Evolutionary conservation across 1,140 invertebrate genomes (phyloP), one percentile per base, ranked within the genome.

Genomic region (Psix sp.): DNA sequence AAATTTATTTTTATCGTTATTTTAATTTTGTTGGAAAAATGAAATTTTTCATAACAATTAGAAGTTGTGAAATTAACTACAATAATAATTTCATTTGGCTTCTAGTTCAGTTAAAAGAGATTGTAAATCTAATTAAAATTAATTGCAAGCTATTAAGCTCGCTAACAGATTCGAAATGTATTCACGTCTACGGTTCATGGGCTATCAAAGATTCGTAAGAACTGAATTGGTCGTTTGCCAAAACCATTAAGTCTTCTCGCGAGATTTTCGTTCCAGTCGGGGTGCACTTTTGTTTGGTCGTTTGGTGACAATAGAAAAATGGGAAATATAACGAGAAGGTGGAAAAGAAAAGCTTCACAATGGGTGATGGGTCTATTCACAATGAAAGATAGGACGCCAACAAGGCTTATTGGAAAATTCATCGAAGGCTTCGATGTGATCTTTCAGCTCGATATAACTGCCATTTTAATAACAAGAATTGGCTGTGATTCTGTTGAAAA

Each of bases 281-380:
- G 74, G 49, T 72, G 70, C 67, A 82, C 80, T 80, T 83, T 84
- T 83, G 79, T 83, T 82, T 82, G 79, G 66, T 62, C 78, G 76
- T 66, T 56, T 72, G 75, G 76, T 83, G 79, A 83, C 80, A 84
- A 84, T 79, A 72, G 72, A 71, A 80, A 81, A 76, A 80, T 80
- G 76, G 78, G 71, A 83, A 80, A 82, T 82, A 66, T 71, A 75
- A 75, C 66, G 54, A 70, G 54, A 51, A 70, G 56, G 52, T 14
- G 33, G 57, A 38, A 42, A 43, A 60, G 60, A 38, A 49, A 65
- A 48, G 15, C 43, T 35, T 26, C 36, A 76, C 73, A 76, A 76
- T 75, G 62, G 66, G 14, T 38, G 73, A 75, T 71, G 73, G 46
- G 48, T 71, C 67, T 59, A 71, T 67, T 76, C 66, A 63, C 35